These are phyloP conservation scores for Muscicapa striata DNA, from an alignment of 2,797 vertebrate species.

Conservation along the genomic window DNA sequence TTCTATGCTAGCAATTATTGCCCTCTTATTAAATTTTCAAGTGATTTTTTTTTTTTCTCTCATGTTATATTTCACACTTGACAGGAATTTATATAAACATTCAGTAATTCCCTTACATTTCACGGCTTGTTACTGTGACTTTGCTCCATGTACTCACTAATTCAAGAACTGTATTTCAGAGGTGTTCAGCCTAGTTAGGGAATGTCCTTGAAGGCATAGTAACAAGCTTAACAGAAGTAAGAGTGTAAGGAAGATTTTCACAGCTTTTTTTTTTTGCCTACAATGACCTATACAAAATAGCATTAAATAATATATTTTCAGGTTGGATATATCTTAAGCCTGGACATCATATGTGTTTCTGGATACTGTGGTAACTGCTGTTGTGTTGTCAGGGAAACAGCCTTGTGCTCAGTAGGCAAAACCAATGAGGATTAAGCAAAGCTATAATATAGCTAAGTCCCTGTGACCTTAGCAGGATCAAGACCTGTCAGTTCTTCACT, in stretches of 20 bases:
- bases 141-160: neutral
- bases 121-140: neutral
- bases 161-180: neutral
- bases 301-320: constrained; percentile 53
- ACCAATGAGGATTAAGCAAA: constrained; percentile 79
- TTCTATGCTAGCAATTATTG: neutral
- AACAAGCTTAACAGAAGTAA: neutral
- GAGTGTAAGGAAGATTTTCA: neutral
- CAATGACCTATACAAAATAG: constrained; percentile 43
- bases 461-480: constrained; percentile 77
- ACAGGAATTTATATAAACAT: neutral
- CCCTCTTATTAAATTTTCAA: neutral
- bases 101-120: neutral
- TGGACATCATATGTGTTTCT: constrained; percentile 72
- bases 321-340: constrained; percentile 67
- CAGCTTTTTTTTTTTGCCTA: neutral
- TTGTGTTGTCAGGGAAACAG: constrained; percentile 82
- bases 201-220: neutral
- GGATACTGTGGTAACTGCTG: constrained; percentile 76
- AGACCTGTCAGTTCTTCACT: constrained; percentile 69
- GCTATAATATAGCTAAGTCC: constrained; percentile 74
- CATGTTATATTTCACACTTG: neutral
- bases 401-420: constrained; percentile 75
- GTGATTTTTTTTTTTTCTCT: neutral
- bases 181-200: neutral